Evolutionary conservation across 2,113 vertebrate genomes (phyloP).

Genomic region (Dromas ardeola): DNA sequence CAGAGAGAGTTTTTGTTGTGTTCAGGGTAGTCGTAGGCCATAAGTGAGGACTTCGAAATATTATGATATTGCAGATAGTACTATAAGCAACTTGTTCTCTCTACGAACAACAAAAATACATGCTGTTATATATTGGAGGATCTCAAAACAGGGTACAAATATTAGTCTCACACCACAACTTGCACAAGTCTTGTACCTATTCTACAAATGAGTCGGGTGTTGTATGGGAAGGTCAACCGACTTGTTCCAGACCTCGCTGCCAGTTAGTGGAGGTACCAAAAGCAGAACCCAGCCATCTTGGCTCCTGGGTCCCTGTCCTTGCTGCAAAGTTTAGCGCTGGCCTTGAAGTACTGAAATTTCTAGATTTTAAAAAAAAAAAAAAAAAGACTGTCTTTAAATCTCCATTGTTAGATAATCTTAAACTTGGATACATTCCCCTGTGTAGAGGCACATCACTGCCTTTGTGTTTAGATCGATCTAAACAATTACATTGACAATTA

Average conservation of each 20-base stretch:
- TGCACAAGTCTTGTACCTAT: neutral
- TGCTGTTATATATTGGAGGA: neutral
- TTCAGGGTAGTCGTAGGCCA: neutral
- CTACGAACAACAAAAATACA: neutral
- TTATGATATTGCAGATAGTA: neutral
- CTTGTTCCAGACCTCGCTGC: neutral
- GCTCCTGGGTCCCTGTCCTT: neutral
- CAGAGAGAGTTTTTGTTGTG: constrained; percentile 22
- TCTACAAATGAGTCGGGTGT: neutral
- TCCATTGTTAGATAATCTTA: neutral
- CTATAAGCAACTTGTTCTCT: neutral
- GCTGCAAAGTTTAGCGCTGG: neutral
- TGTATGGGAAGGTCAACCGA: constrained; percentile 50
- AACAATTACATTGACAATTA: neutral
- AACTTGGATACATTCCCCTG: neutral
- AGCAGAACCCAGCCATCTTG: neutral
- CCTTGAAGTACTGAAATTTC: neutral
- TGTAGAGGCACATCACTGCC: neutral
- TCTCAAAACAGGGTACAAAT: constrained; percentile 29
- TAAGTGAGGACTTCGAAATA: neutral
- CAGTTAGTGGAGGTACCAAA: neutral
- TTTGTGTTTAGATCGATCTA: neutral
- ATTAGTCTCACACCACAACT: constrained; percentile 12
- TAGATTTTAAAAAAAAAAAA: neutral
- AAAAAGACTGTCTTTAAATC: neutral